Conservation (phyloP, 2,113 vertebrate species). For the Reinhardtius hippoglossoides region DNA sequence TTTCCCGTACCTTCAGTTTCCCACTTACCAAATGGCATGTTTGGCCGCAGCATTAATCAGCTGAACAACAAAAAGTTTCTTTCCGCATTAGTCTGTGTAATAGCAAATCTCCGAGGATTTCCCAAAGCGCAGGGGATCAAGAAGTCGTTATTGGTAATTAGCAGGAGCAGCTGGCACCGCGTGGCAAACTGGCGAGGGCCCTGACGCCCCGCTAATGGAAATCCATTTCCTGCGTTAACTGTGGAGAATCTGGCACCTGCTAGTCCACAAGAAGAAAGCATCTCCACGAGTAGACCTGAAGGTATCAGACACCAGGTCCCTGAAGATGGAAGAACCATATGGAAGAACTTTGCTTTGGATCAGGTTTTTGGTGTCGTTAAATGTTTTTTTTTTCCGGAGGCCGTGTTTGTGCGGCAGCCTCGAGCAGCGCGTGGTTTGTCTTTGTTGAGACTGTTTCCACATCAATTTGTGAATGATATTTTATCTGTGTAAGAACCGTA, state of each 20-base stretch:
- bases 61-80: constrained; percentile 19
- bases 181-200: constrained; percentile 10
- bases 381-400: too few relatives aligned
- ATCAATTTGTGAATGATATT: too few relatives aligned
- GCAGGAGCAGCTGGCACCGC: constrained; percentile 37
- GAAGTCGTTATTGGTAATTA: constrained; percentile 59
- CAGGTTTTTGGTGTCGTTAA: background rate
- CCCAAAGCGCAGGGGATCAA: constrained; percentile 42
- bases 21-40: background rate
- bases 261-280: background rate
- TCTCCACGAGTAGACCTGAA: background rate
- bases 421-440: too few relatives aligned
- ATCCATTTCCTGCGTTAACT: constrained; percentile 4
- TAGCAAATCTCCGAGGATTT: constrained; percentile 54
- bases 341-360: background rate
- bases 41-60: background rate
- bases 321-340: background rate
- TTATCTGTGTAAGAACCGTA: too few relatives aligned
- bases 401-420: too few relatives aligned
- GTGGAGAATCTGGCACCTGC: constrained; percentile 3
- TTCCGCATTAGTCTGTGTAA: constrained; percentile 44
- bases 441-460: too few relatives aligned
- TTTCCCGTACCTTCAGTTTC: constrained; percentile 8
- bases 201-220: constrained; percentile 13
- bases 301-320: background rate